A percentile compares a stretch with the other conserved stretches of the same genome.
phyloP scores from a whole-genome alignment of 2,888 invertebrate genomes.

The Ormyrus rosae region DNA sequence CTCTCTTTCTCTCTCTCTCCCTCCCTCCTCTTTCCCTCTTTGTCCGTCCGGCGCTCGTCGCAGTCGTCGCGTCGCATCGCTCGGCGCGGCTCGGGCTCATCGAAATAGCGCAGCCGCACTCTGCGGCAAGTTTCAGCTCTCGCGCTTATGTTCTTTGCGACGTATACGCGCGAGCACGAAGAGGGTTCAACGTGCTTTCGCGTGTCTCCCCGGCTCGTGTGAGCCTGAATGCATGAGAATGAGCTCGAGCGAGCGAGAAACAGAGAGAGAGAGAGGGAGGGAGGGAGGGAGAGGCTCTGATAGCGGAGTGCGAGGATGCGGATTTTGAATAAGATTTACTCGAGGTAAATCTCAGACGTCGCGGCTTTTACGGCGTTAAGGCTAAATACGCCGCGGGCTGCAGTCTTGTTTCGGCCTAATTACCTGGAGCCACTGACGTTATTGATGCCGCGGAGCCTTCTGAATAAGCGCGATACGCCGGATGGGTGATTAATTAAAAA shows the following conservation, averaged over 20 bases:
- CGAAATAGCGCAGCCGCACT: constrained; percentile 11
- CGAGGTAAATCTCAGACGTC: constrained; percentile 6
- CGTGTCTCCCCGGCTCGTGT: constrained; percentile 21
- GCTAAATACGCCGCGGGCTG: constrained; percentile 7
- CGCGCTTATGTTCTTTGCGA: constrained; percentile 14
- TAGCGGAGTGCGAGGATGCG: background rate
- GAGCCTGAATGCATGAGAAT: constrained; percentile 40
- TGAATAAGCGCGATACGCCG: too few relatives aligned
- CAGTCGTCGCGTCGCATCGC: background rate
- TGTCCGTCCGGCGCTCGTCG: background rate
- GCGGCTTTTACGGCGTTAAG: constrained; percentile 12
- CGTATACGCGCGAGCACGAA: background rate
- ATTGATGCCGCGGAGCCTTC: too few relatives aligned
- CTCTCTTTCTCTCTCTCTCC: background rate
- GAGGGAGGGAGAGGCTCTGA: background rate
- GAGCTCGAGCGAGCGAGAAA: background rate
- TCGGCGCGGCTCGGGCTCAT: background rate
- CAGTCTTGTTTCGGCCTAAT: constrained; percentile 9
- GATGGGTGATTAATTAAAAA: too few relatives aligned
- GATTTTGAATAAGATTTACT: constrained; percentile 26
- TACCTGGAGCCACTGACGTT: background rate
- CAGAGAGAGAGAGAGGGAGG: background rate
- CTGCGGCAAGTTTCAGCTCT: constrained; percentile 21
- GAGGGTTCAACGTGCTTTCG: constrained; percentile 44
- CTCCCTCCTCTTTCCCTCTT: too few relatives aligned